Conservation (phyloP, 2,797 vertebrate genomes). For the Diglossa cyanea region DNA sequence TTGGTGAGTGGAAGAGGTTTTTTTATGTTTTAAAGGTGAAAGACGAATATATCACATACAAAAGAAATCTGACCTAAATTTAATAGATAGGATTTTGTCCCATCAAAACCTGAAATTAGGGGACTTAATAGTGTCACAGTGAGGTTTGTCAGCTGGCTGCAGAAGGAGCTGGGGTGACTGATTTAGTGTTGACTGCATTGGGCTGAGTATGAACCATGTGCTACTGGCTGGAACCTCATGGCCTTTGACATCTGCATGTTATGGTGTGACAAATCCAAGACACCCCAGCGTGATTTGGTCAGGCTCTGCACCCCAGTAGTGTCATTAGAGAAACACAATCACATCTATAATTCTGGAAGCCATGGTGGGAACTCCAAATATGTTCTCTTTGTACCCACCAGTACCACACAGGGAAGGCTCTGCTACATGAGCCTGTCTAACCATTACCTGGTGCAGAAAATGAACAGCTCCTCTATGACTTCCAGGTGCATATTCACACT, state of each 20-base stretch:
- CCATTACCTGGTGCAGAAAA: background rate
- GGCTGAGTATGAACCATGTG: background rate
- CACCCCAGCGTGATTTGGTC: background rate
- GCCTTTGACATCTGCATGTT: accelerated
- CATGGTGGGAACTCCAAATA: accelerated
- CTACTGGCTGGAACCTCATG: background rate
- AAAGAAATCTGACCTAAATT: background rate
- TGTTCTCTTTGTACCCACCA: background rate
- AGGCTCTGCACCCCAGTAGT: background rate
- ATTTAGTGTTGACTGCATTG: background rate
- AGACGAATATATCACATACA: background rate
- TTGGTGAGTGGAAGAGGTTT: background rate
- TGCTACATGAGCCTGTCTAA: background rate
- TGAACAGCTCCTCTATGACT: background rate
- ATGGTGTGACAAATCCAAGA: background rate
- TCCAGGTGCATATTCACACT: background rate
- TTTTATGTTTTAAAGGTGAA: background rate
- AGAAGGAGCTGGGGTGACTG: background rate
- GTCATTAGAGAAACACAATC: background rate
- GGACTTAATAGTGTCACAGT: background rate
- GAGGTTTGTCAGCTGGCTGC: background rate
- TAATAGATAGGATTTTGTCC: background rate
- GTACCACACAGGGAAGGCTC: background rate
- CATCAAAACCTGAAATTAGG: background rate
- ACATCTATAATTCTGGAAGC: background rate